Evolutionary conservation across 2,113 vertebrate species (phyloP).

Genomic region (Engraulis encrasicolus): DNA sequence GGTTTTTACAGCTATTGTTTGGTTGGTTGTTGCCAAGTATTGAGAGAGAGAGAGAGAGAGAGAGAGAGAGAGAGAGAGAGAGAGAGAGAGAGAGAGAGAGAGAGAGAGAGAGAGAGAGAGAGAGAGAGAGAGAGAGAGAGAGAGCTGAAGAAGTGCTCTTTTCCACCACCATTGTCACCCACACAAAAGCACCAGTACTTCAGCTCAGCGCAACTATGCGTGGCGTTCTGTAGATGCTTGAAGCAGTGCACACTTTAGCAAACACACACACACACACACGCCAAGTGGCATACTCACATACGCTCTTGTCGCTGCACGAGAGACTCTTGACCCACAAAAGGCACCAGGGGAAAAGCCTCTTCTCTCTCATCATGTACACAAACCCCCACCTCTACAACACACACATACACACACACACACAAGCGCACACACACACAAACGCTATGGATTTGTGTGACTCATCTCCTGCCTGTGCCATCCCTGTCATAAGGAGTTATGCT

Average conservation of each 20-base stretch:
- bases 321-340: slow-evolving; percentile 20
- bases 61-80: not conserved
- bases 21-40: not conserved
- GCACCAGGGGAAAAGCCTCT: slow-evolving; percentile 3
- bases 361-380: slow-evolving; percentile 11
- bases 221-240: not conserved
- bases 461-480: not conserved
- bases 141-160: not conserved
- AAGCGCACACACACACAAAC: not conserved
- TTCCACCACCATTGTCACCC: not conserved
- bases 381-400: not conserved
- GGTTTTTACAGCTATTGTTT: not conserved
- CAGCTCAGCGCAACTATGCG: not conserved
- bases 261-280: not conserved
- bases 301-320: not conserved
- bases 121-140: not conserved
- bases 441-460: not conserved
- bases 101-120: not conserved
- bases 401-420: not conserved
- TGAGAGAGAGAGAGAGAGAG: not conserved
- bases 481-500: too few species aligned
- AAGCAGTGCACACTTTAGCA: not conserved
- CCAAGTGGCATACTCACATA: not conserved
- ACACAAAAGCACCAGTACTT: slow-evolving; percentile 18
- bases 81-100: not conserved